These are phyloP conservation scores for Nicator chloris DNA, from an alignment of 2,113 vertebrate genomes.

Conservation along the genomic window DNA sequence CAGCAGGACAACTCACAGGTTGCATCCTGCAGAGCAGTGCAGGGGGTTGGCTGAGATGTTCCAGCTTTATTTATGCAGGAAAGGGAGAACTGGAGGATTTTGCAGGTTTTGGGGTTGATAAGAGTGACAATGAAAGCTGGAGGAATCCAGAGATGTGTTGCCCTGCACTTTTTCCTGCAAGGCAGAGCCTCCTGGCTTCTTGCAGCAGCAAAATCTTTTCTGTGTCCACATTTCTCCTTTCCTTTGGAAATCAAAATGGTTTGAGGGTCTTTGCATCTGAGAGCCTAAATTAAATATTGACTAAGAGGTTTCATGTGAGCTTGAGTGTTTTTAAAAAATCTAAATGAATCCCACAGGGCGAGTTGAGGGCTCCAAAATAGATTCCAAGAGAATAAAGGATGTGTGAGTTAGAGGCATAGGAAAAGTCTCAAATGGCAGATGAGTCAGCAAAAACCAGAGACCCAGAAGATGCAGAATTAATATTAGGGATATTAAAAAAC, in stretches of 20 bases:
- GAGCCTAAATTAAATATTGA: constrained; percentile 8
- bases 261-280: neutral
- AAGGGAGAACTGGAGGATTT: neutral
- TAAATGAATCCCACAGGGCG: neutral
- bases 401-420: neutral
- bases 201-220: neutral
- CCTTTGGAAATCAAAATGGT: neutral
- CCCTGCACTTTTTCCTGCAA: neutral
- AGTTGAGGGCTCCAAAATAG: neutral
- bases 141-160: neutral
- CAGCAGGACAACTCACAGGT: neutral
- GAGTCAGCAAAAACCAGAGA: neutral
- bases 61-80: neutral
- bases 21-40: neutral
- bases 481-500: neutral
- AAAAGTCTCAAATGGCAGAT: constrained; percentile 1
- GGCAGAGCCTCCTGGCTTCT: neutral
- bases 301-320: constrained; percentile 5
- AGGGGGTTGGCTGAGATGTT: neutral
- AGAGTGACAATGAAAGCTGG: neutral
- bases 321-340: neutral
- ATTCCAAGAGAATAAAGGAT: neutral
- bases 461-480: neutral
- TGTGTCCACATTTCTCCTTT: neutral
- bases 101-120: neutral